A percentile compares a stretch with the other conserved stretches of the same genome.
These are phyloP conservation scores for Sebastes steindachneri DNA, from an alignment of 2,797 vertebrate genomes.

Conservation along the genomic window DNA sequence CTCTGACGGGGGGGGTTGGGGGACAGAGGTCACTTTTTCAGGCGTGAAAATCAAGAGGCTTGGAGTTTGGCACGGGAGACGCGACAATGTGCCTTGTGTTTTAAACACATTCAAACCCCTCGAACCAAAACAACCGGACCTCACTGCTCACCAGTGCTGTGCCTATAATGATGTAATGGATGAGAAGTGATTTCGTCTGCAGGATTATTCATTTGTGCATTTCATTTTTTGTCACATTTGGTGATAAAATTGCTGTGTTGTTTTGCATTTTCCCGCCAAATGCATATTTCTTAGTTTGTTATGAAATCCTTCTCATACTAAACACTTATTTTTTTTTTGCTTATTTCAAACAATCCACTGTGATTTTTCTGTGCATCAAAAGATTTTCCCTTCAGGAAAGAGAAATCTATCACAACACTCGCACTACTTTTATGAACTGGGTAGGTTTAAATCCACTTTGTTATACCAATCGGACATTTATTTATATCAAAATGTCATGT, in stretches of 20 bases:
- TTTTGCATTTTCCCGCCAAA: not conserved
- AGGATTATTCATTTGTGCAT: not conserved
- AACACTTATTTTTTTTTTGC: not conserved
- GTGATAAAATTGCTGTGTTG: not conserved
- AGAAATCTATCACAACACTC: not conserved
- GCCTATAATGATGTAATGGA: not conserved
- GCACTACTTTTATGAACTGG: not conserved
- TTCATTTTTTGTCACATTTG: not conserved
- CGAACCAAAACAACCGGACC: not conserved
- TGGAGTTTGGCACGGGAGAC: slow-evolving; percentile 32
- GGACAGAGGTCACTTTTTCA: slow-evolving; percentile 49
- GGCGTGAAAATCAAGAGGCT: slow-evolving; percentile 50
- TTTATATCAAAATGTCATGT: not conserved
- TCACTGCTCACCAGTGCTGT: not conserved
- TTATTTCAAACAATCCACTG: not conserved
- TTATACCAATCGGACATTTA: not conserved
- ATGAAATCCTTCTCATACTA: not conserved
- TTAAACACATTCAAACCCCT: slow-evolving; percentile 27
- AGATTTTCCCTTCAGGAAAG: not conserved
- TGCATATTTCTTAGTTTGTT: not conserved
- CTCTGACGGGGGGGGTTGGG: slow-evolving; percentile 39
- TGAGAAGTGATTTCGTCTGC: not conserved
- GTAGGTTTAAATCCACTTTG: not conserved
- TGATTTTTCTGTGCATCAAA: not conserved
- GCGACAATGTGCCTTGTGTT: slow-evolving; percentile 59